phyloP scores from a whole-genome alignment of 2,113 vertebrate genomes.

The Falcunculus frontatus region DNA sequence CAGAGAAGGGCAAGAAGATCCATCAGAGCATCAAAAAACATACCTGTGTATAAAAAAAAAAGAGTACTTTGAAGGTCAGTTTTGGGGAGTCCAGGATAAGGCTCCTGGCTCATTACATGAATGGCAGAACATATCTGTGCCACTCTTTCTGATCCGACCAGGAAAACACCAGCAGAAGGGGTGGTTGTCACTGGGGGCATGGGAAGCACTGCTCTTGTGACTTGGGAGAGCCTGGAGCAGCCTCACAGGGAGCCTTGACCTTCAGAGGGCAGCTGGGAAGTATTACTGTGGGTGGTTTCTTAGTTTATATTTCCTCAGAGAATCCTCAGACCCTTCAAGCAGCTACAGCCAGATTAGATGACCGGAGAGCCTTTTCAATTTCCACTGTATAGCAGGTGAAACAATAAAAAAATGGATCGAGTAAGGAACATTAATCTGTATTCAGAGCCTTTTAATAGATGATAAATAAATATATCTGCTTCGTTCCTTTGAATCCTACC shows the following conservation, averaged over 20 bases:
- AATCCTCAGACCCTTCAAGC: slow-evolving; percentile 8
- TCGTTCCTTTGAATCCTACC: slow-evolving; percentile 25
- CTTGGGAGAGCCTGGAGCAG: neutral
- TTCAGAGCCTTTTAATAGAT: slow-evolving; percentile 61
- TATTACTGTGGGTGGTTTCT: slow-evolving; percentile 17
- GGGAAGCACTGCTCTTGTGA: neutral
- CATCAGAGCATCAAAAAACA: neutral
- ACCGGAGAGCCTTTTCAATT: slow-evolving; percentile 4
- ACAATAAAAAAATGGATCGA: slow-evolving; percentile 58
- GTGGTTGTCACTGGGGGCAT: accelerated
- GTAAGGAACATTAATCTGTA: slow-evolving; percentile 45
- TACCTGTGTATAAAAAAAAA: neutral
- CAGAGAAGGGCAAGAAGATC: neutral
- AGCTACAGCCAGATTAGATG: slow-evolving; percentile 22
- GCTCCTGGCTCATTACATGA: neutral
- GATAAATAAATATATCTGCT: slow-evolving; percentile 61
- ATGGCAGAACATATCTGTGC: neutral
- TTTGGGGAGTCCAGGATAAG: neutral
- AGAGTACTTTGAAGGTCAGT: neutral
- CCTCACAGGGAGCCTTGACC: neutral
- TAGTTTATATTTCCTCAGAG: slow-evolving; percentile 27
- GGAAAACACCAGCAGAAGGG: neutral
- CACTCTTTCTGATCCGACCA: neutral
- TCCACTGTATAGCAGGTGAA: slow-evolving; percentile 64
- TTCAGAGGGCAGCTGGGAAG: neutral